A percentile compares a stretch with the other conserved stretches of the same genome.
Evolutionary conservation across 1,140 invertebrate genomes (phyloP).

Genomic region (Tigriopus japonicus): DNA sequence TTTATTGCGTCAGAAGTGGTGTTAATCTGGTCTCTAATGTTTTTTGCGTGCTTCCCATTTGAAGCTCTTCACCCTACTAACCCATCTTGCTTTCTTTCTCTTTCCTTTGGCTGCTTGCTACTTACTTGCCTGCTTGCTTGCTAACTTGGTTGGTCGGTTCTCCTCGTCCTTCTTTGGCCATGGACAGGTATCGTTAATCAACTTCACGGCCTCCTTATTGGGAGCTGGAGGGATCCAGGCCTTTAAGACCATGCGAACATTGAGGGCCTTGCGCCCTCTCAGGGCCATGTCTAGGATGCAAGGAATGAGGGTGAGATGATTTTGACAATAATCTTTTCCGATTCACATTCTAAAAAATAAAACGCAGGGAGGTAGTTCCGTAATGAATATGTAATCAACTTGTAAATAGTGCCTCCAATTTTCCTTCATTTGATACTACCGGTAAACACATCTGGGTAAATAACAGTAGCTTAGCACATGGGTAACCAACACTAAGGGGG

Average conservation of each 20-base stretch:
- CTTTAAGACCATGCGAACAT: constrained; percentile 92
- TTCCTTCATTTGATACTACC: background rate
- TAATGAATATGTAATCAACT: too few species aligned
- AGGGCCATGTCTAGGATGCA: constrained; percentile 92
- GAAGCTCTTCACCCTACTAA: too few species aligned
- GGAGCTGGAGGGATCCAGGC: constrained; percentile 88
- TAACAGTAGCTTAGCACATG: background rate
- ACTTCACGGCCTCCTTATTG: constrained; percentile 81
- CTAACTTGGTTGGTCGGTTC: too few species aligned
- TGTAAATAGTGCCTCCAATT: too few species aligned
- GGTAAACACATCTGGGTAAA: background rate
- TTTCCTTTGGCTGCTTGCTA: too few species aligned
- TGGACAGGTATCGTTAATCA: constrained; percentile 81
- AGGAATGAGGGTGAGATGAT: constrained; percentile 82
- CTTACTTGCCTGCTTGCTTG: too few species aligned
- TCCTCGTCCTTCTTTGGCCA: constrained; percentile 31
- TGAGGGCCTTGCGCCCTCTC: constrained; percentile 78
- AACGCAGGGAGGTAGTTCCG: too few species aligned
- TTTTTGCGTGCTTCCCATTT: too few species aligned
- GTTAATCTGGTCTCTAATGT: too few species aligned
- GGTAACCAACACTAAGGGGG: too few species aligned
- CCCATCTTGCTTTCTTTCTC: too few species aligned
- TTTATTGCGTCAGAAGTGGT: too few species aligned
- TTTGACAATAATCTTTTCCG: constrained; percentile 6
- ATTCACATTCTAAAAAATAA: background rate